These are phyloP conservation scores for Cactoblastis cactorum DNA, from an alignment of 2,888 invertebrate species.

Conservation along the genomic window DNA sequence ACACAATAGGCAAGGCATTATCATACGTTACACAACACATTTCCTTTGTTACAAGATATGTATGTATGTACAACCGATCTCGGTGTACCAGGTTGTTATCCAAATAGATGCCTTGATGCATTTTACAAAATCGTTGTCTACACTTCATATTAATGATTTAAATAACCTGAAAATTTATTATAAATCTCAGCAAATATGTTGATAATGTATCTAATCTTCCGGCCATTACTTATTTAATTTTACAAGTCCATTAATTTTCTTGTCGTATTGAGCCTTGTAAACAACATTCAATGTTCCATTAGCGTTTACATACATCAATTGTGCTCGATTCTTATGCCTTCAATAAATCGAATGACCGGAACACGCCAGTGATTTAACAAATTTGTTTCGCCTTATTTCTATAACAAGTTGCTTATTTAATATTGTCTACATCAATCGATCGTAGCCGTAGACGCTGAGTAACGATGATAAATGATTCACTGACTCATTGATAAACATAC, in stretches of 20 bases:
- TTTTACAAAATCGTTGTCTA: no score
- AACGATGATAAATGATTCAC: conserved; percentile 61
- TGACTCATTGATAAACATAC: conserved; percentile 61
- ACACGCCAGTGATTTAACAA: conserved; percentile 20
- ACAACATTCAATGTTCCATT: conserved; percentile 8
- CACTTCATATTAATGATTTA: no score
- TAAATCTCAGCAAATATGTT: not conserved
- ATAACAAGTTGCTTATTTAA: conserved; percentile 39
- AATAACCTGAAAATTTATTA: no score
- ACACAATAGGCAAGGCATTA: not conserved
- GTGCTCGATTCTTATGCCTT: conserved; percentile 12
- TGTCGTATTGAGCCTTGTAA: conserved; percentile 8
- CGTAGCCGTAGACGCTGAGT: conserved; percentile 48
- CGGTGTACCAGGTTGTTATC: no score
- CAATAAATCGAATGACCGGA: conserved; percentile 11
- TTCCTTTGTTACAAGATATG: not conserved
- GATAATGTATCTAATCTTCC: not conserved
- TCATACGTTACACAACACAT: not conserved
- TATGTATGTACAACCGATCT: no score
- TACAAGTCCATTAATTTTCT: conserved; percentile 10
- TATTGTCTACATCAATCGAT: conserved; percentile 48
- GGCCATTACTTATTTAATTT: not conserved
- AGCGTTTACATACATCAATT: conserved; percentile 13
- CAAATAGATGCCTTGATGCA: no score
- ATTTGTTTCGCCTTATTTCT: conserved; percentile 32